Percentiles rank a stretch among this genome's conserved stretches.
Evolutionary conservation across 2,888 invertebrate genomes (phyloP).

Genomic region (Strigamia crassipes): DNA sequence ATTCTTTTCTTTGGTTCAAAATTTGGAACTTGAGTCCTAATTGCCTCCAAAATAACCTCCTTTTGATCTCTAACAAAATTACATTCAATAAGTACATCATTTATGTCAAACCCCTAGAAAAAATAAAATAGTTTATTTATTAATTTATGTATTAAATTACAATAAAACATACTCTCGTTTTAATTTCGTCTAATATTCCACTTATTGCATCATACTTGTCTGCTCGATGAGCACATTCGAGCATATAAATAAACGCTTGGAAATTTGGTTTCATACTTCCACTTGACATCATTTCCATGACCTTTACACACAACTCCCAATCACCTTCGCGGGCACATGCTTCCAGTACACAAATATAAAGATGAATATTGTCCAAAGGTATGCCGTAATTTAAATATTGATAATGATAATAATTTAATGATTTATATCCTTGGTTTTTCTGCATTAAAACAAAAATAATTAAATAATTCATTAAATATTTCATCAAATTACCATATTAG

Average conservation of each 20-base stretch:
- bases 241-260: neutral
- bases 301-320: neutral
- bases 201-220: neutral
- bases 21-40: neutral
- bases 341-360: neutral
- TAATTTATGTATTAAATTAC: no score
- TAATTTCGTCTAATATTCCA: neutral
- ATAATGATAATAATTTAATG: neutral
- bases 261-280: neutral
- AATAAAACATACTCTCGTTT: neutral
- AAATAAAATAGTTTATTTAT: neutral
- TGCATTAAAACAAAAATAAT: neutral
- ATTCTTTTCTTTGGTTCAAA: neutral
- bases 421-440: neutral
- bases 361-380: neutral
- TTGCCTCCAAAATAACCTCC: slow-evolving; percentile 18
- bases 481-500: neutral
- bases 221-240: neutral
- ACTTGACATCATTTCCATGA: neutral
- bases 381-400: neutral
- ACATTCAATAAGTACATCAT: slow-evolving; percentile 1
- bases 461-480: no score
- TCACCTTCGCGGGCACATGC: neutral
- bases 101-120: slow-evolving; percentile 3
- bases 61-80: slow-evolving; percentile 16